phyloP scores from a whole-genome alignment of 1,140 invertebrate genomes.

The Lepidurus apus region DNA sequence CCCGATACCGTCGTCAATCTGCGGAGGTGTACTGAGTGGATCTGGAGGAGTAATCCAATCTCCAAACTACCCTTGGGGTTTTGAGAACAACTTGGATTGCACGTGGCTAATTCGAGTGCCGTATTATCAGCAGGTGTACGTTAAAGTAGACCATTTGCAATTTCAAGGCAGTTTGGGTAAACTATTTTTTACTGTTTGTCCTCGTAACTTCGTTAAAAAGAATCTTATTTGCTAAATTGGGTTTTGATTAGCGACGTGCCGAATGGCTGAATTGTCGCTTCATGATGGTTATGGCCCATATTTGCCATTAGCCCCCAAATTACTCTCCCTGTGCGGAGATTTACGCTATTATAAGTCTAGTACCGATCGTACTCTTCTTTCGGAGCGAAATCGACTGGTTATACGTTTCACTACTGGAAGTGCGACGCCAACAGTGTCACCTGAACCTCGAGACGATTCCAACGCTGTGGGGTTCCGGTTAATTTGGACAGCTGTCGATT shows the following conservation, averaged over 20 bases:
- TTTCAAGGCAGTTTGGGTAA: constrained; percentile 46
- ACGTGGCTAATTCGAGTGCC: constrained; percentile 48
- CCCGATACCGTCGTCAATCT: background rate
- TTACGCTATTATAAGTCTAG: constrained; percentile 43
- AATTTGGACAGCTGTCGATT: constrained; percentile 32
- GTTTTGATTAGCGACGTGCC: constrained; percentile 39
- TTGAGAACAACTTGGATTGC: constrained; percentile 45
- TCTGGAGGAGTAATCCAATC: constrained; percentile 5
- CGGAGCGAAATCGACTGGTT: constrained; percentile 42
- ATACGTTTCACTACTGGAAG: constrained; percentile 39
- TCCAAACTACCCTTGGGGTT: constrained; percentile 44
- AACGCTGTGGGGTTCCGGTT: constrained; percentile 27
- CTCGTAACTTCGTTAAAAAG: too few species aligned
- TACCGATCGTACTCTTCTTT: constrained; percentile 42
- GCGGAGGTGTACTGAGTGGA: background rate
- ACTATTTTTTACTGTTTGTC: constrained; percentile 23
- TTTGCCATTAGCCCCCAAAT: constrained; percentile 35
- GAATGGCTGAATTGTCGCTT: constrained; percentile 40
- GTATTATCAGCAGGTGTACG: constrained; percentile 44
- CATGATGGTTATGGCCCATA: constrained; percentile 42
- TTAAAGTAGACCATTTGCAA: constrained; percentile 45
- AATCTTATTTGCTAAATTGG: background rate
- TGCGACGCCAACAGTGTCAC: constrained; percentile 6
- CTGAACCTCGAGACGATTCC: background rate
- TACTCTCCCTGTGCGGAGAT: constrained; percentile 38